Evolutionary conservation across 2,113 vertebrate genomes (phyloP).

Genomic region (Campylomormyrus tamandua): DNA sequence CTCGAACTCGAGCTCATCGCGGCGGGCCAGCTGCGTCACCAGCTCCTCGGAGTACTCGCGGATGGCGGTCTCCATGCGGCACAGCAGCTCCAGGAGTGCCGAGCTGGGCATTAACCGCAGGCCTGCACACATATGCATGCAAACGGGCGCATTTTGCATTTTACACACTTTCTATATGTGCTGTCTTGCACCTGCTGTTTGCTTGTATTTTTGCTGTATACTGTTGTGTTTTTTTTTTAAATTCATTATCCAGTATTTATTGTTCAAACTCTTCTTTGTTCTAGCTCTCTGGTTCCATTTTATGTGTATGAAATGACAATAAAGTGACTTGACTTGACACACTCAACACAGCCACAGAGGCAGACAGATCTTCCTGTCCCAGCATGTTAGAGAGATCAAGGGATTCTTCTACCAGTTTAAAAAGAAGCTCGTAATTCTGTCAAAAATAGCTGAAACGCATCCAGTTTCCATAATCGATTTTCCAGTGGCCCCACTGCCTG

Average conservation of each 20-base stretch:
- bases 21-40: conserved; percentile 76
- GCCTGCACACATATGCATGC: conserved; percentile 48
- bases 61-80: conserved; percentile 71
- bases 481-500: too few species aligned
- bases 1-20: conserved; percentile 87
- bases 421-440: background rate
- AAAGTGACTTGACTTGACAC: background rate
- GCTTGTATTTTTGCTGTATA: background rate
- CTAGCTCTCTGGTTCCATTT: background rate
- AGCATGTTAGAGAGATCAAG: background rate
- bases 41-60: conserved; percentile 80
- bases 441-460: background rate
- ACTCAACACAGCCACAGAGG: background rate
- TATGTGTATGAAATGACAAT: background rate
- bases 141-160: background rate
- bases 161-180: background rate
- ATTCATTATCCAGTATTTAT: background rate
- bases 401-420: background rate
- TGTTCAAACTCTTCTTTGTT: background rate
- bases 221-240: background rate
- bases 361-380: background rate
- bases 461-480: background rate
- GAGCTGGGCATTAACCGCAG: conserved; percentile 71
- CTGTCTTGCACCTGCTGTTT: background rate
- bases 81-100: conserved; percentile 66